These are phyloP conservation scores for Eurystomus gularis DNA, from an alignment of 2,113 vertebrate genomes.

Conservation along the genomic window DNA sequence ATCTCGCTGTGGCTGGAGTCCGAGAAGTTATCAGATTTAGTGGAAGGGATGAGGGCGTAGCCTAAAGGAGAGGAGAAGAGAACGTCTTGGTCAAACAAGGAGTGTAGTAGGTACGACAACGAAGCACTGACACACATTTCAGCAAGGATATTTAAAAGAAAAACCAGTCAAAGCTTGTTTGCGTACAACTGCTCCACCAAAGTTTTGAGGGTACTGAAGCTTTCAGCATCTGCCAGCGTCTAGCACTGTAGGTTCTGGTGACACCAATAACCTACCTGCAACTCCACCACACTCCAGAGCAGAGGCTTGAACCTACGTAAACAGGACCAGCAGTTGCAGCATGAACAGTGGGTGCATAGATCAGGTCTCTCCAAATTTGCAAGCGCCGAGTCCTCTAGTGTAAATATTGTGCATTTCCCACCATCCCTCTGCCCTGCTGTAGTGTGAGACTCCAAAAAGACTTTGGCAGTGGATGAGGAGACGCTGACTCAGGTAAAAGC, in stretches of 20 bases:
- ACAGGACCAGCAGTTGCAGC: background rate
- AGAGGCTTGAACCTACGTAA: background rate
- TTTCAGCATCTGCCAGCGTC: background rate
- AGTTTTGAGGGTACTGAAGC: background rate
- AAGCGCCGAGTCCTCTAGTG: background rate
- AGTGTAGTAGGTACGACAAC: background rate
- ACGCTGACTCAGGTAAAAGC: background rate
- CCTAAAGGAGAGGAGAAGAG: conserved; percentile 69
- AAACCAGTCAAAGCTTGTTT: background rate
- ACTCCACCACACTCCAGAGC: background rate
- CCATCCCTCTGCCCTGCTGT: background rate
- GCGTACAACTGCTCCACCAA: background rate
- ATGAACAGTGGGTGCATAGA: fast-evolving
- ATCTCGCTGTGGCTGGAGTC: conserved; percentile 97
- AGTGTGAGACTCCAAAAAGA: background rate
- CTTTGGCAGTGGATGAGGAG: conserved; percentile 6
- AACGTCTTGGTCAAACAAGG: background rate
- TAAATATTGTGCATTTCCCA: background rate
- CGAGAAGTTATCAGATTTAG: conserved; percentile 87
- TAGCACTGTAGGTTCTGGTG: background rate
- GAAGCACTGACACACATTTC: background rate
- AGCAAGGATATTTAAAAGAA: background rate
- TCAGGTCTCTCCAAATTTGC: background rate
- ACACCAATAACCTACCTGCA: background rate
- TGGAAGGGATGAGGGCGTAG: conserved; percentile 79